Conservation (phyloP, 2,797 vertebrate genomes). For the Yasuhikotakia modesta region DNA sequence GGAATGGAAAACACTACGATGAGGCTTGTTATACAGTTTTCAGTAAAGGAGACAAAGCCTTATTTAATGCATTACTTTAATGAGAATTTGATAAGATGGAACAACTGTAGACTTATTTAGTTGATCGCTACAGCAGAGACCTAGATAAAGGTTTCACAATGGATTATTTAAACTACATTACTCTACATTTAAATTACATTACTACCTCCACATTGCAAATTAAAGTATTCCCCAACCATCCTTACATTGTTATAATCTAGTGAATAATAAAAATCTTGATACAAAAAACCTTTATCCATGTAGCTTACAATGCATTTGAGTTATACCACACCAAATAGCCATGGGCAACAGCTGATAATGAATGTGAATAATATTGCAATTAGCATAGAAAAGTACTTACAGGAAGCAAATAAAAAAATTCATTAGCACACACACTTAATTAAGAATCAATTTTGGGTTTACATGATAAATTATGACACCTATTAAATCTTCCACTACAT, state of each 20-base stretch:
- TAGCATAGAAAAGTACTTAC: slow-evolving; percentile 99
- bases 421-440: slow-evolving; percentile 99
- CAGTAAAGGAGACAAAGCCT: slow-evolving; percentile 26
- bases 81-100: slow-evolving; percentile 12
- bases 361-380: slow-evolving; percentile 99
- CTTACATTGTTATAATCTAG: not conserved
- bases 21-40: slow-evolving; percentile 1
- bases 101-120: slow-evolving; percentile 1
- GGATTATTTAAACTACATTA: slow-evolving; percentile 35
- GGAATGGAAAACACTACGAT: slow-evolving; percentile 26
- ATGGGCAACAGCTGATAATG: slow-evolving; percentile 99
- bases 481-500: slow-evolving; percentile 98
- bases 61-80: slow-evolving; percentile 33
- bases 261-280: slow-evolving; percentile 17
- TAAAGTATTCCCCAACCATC: not conserved
- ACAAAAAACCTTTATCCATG: not conserved
- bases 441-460: slow-evolving; percentile 99
- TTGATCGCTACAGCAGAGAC: slow-evolving; percentile 7
- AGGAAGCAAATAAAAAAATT: slow-evolving; percentile 99
- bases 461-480: slow-evolving; percentile 99
- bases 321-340: slow-evolving; percentile 92
- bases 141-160: slow-evolving; percentile 28
- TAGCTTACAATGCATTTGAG: too few relatives aligned
- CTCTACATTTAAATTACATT: too few relatives aligned
- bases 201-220: not conserved